These are phyloP conservation scores for Rhinatrema bivittatum DNA, from an alignment of 2,797 vertebrate genomes.

Conservation along the genomic window DNA sequence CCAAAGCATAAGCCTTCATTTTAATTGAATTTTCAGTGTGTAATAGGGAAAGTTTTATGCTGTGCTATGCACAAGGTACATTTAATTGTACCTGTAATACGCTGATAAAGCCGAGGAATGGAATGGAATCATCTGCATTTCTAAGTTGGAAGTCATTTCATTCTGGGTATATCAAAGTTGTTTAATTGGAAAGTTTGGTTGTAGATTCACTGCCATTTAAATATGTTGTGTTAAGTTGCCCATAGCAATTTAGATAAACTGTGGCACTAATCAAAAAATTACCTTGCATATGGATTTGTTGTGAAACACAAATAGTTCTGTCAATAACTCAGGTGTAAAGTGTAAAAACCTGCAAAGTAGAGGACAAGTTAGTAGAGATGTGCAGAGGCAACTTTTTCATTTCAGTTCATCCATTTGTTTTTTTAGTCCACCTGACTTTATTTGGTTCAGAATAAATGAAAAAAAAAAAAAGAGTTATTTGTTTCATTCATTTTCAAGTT, in stretches of 20 bases:
- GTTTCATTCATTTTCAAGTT: too few relatives aligned
- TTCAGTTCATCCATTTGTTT: too few relatives aligned
- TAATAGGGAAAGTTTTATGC: conserved; percentile 30
- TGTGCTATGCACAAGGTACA: conserved; percentile 32
- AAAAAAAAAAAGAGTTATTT: too few relatives aligned
- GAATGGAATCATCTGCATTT: conserved; percentile 37
- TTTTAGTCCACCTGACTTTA: too few relatives aligned
- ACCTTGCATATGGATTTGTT: conserved; percentile 40
- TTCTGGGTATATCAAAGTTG: conserved; percentile 35
- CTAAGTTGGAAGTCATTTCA: conserved; percentile 34
- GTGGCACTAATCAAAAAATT: conserved; percentile 52
- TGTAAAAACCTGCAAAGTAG: too few relatives aligned
- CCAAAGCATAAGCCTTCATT: conserved; percentile 42
- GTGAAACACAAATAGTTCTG: conserved; percentile 27
- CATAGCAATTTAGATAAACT: conserved; percentile 42
- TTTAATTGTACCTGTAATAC: conserved; percentile 46
- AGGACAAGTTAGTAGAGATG: too few relatives aligned
- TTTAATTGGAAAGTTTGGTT: conserved; percentile 49
- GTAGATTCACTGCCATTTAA: conserved; percentile 46
- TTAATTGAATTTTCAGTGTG: conserved; percentile 40
- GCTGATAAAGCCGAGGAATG: conserved; percentile 38
- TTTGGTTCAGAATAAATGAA: too few relatives aligned
- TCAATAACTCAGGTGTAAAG: too few relatives aligned
- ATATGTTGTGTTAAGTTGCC: conserved; percentile 50
- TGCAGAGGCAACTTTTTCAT: too few relatives aligned